These are phyloP conservation scores for Leontocebus nigricollis DNA, from an alignment of 2,797 vertebrate genomes.

Conservation along the genomic window DNA sequence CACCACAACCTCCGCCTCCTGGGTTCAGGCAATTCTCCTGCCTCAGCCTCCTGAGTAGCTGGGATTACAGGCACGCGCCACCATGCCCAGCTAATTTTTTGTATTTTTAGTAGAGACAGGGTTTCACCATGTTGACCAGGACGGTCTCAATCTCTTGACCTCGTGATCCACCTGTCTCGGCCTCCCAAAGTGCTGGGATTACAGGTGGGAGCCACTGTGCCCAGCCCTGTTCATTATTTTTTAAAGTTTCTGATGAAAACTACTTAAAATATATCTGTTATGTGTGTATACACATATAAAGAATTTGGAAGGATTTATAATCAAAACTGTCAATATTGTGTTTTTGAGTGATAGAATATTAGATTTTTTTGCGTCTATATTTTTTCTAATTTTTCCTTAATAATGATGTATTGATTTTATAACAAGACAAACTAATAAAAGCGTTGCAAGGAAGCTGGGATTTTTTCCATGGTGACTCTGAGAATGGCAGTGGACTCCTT, in stretches of 20 bases:
- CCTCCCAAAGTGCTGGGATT: too few relatives aligned
- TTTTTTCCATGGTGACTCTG: not conserved
- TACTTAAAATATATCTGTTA: not conserved
- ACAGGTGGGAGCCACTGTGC: too few relatives aligned
- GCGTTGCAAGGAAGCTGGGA: not conserved
- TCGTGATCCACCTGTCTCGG: too few relatives aligned
- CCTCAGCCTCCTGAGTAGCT: too few relatives aligned
- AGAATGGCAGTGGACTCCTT: not conserved
- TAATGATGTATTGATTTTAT: conserved; percentile 38
- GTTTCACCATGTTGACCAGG: too few relatives aligned
- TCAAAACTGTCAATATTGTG: not conserved
- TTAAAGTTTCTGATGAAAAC: not conserved
- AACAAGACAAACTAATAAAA: conserved; percentile 27
- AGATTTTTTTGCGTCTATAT: not conserved
- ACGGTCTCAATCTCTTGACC: too few relatives aligned
- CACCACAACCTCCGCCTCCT: too few relatives aligned
- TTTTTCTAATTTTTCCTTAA: conserved; percentile 33
- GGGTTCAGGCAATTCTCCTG: too few relatives aligned
- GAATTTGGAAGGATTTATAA: not conserved
- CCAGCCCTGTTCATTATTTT: not conserved
- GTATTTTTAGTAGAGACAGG: too few relatives aligned
- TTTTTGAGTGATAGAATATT: not conserved
- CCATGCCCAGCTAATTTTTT: too few relatives aligned
- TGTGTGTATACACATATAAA: not conserved
- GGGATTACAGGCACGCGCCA: too few relatives aligned